These are phyloP conservation scores for Acipenser ruthenus DNA, from an alignment of 2,797 vertebrate species.

Conservation along the genomic window DNA sequence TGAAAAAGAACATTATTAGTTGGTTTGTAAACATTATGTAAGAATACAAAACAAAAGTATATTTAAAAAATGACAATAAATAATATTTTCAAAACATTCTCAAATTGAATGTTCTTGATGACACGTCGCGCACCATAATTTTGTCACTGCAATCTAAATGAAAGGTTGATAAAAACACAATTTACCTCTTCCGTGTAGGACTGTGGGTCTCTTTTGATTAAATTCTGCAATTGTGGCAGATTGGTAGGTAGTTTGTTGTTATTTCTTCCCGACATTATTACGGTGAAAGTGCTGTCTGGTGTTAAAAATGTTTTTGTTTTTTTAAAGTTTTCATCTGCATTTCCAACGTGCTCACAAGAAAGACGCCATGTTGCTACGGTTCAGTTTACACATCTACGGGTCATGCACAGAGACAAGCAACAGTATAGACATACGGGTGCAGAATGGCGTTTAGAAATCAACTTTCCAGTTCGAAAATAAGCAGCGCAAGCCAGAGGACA, in stretches of 20 bases:
- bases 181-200: conserved; percentile 86
- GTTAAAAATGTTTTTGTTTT: neutral
- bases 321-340: neutral
- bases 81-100: too few relatives aligned
- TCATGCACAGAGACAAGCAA: neutral
- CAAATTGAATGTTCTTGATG: too few relatives aligned
- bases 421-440: too few relatives aligned
- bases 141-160: too few relatives aligned
- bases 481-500: too few relatives aligned
- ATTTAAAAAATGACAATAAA: neutral
- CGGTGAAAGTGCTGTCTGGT: neutral
- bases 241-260: conserved; percentile 91
- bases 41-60: too few relatives aligned
- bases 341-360: conserved; percentile 44
- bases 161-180: conserved; percentile 13
- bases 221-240: conserved; percentile 86
- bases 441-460: too few relatives aligned
- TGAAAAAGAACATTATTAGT: too few relatives aligned
- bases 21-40: too few relatives aligned
- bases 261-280: conserved; percentile 76
- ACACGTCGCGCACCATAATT: too few relatives aligned
- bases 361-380: conserved; percentile 46
- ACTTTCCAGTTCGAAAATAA: too few relatives aligned
- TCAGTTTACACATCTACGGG: neutral
- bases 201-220: conserved; percentile 83